Percentiles rank a stretch among this genome's conserved stretches.
Evolutionary conservation across 2,113 vertebrate genomes (phyloP).

Genomic region (Riparia riparia): DNA sequence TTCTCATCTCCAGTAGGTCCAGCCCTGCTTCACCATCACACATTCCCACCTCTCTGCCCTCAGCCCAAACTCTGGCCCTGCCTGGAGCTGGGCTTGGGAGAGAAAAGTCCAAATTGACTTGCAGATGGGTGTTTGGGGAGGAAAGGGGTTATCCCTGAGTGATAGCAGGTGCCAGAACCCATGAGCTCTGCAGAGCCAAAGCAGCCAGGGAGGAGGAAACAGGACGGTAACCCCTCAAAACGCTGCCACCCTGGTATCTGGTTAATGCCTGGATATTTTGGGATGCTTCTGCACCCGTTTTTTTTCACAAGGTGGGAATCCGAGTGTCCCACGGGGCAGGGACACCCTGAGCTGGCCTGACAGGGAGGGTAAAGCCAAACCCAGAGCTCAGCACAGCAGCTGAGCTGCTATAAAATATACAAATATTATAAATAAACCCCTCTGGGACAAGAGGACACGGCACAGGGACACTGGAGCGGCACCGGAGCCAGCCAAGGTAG

Average conservation of each 20-base stretch:
- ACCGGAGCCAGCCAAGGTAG: neutral
- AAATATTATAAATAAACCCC: neutral
- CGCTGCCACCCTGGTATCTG: rapidly evolving
- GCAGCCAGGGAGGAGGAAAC: neutral
- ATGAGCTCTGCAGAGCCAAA: rapidly evolving
- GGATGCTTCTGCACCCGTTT: rapidly evolving
- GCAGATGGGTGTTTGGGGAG: neutral
- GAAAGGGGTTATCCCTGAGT: neutral
- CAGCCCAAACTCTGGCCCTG: neutral
- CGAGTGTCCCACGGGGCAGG: rapidly evolving
- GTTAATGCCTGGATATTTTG: neutral
- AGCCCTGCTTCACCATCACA: neutral
- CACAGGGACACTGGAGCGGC: rapidly evolving
- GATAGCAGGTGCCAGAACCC: rapidly evolving
- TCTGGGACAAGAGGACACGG: neutral
- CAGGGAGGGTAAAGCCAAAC: neutral
- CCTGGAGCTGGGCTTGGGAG: neutral
- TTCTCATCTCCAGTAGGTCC: neutral
- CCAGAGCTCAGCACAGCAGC: neutral
- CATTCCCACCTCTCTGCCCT: neutral
- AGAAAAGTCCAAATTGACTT: neutral
- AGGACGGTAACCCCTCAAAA: neutral
- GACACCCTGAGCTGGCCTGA: neutral
- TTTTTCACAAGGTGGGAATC: neutral
- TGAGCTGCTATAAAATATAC: no score